phyloP scores from a whole-genome alignment of 2,113 vertebrate species.

The Apeltes quadracus region DNA sequence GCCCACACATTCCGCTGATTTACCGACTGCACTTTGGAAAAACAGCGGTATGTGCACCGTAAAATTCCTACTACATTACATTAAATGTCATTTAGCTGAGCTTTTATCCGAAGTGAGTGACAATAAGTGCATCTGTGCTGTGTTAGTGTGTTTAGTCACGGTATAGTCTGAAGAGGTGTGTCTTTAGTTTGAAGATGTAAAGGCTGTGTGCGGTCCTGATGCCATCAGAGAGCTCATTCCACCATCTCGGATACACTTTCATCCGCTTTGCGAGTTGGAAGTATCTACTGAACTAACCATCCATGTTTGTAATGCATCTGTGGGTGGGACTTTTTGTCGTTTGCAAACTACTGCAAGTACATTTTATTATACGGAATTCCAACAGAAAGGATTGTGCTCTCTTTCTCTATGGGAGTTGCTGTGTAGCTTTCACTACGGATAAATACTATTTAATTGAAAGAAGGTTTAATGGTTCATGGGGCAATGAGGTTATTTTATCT shows the following conservation, averaged over 20 bases:
- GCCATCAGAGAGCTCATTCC: too few species aligned
- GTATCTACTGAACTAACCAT: not conserved
- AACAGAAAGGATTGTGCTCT: not conserved
- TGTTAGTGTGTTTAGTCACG: too few species aligned
- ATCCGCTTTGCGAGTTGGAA: not conserved
- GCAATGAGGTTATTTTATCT: conserved; percentile 2
- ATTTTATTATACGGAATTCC: not conserved
- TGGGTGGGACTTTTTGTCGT: not conserved
- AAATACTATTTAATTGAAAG: not conserved
- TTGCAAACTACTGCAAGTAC: not conserved
- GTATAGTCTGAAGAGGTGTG: too few species aligned
- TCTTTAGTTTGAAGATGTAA: too few species aligned
- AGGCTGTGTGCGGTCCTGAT: too few species aligned
- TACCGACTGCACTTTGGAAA: not conserved
- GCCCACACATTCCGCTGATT: too few species aligned
- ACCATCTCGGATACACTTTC: too few species aligned
- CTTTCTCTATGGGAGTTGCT: not conserved
- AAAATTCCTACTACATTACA: not conserved
- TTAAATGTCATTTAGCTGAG: too few species aligned
- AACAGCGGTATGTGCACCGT: not conserved
- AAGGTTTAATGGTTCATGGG: not conserved
- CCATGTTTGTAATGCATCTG: not conserved
- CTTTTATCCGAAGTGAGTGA: too few species aligned
- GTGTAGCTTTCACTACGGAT: not conserved
- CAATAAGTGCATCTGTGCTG: too few species aligned